Percentiles rank a stretch among this genome's conserved stretches.
Conservation (phyloP, 2,888 invertebrate species). For the Drosophila longiperda region DNA sequence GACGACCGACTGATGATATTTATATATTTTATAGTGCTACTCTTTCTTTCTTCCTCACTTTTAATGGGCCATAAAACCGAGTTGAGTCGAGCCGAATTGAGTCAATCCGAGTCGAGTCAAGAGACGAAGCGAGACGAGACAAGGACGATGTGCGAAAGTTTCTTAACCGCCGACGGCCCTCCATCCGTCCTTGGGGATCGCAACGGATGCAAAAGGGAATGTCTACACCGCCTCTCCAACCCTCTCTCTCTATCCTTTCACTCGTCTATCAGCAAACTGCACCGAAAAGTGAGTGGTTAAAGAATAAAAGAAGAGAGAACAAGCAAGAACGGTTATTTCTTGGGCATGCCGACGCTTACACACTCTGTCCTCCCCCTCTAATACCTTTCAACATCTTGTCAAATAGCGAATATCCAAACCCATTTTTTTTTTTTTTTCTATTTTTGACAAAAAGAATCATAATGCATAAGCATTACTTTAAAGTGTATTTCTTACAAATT, state of each 20-base stretch:
- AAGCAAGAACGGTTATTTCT: not conserved
- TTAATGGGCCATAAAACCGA: slow-evolving; percentile 27
- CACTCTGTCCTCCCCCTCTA: not conserved
- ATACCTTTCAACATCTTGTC: not conserved
- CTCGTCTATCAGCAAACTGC: slow-evolving; percentile 2
- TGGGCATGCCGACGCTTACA: not conserved
- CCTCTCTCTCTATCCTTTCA: not conserved
- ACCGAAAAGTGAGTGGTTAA: slow-evolving; percentile 3
- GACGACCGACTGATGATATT: slow-evolving; percentile 16
- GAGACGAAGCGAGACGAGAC: slow-evolving; percentile 35
- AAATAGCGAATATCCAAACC: not conserved
- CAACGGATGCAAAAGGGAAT: not conserved
- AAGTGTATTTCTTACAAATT: no score
- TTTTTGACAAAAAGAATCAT: not conserved
- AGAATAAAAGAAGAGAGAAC: not conserved
- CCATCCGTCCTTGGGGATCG: slow-evolving; percentile 37
- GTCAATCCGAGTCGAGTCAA: slow-evolving; percentile 19
- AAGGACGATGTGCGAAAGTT: slow-evolving; percentile 59
- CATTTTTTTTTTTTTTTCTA: not conserved
- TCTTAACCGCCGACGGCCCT: slow-evolving; percentile 33
- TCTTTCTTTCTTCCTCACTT: slow-evolving; percentile 3
- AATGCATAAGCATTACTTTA: no score
- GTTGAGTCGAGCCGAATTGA: not conserved
- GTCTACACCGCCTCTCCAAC: not conserved
- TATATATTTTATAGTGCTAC: slow-evolving; percentile 4